Percentiles rank a stretch among this genome's conserved stretches.
Conservation (phyloP, 2,797 vertebrate genomes). For the Sebastes matsubarae region DNA sequence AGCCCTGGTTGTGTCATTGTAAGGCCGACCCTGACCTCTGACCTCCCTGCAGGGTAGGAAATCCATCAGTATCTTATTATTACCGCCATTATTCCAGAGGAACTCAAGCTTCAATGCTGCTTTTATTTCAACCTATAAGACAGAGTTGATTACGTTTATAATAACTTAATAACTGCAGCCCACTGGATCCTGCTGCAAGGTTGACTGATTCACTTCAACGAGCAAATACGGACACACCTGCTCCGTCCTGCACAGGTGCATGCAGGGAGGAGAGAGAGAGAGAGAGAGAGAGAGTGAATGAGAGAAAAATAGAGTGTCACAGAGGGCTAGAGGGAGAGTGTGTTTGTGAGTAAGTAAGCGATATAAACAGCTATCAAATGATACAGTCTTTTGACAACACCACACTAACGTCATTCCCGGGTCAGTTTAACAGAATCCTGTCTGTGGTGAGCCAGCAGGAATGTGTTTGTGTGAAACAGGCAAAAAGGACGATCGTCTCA, state of each 20-base stretch:
- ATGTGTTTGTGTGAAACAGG: not conserved
- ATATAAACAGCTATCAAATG: not conserved
- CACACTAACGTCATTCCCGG: not conserved
- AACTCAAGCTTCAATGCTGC: conserved; percentile 7
- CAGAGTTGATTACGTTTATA: conserved; percentile 48
- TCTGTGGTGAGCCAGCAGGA: not conserved
- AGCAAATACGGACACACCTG: conserved; percentile 55
- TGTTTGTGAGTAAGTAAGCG: not conserved
- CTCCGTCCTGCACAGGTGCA: conserved; percentile 64
- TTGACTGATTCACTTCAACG: conserved; percentile 60
- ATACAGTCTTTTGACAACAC: not conserved
- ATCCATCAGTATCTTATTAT: conserved; percentile 37
- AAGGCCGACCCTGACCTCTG: conserved; percentile 2
- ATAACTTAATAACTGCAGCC: conserved; percentile 46
- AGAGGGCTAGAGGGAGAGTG: not conserved
- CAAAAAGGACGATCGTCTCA: not conserved
- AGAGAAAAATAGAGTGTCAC: not conserved
- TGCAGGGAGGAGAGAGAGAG: not conserved
- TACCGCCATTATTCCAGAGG: not conserved
- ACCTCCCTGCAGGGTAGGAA: not conserved
- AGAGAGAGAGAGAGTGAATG: too few relatives aligned
- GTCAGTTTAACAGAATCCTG: not conserved
- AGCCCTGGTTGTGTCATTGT: not conserved
- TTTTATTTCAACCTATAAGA: conserved; percentile 14
- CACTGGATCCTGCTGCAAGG: conserved; percentile 42